Evolutionary conservation across 2,797 vertebrate genomes (phyloP), one percentile per base, ranked within the genome.

Genomic region (Smutsia gigantea): DNA sequence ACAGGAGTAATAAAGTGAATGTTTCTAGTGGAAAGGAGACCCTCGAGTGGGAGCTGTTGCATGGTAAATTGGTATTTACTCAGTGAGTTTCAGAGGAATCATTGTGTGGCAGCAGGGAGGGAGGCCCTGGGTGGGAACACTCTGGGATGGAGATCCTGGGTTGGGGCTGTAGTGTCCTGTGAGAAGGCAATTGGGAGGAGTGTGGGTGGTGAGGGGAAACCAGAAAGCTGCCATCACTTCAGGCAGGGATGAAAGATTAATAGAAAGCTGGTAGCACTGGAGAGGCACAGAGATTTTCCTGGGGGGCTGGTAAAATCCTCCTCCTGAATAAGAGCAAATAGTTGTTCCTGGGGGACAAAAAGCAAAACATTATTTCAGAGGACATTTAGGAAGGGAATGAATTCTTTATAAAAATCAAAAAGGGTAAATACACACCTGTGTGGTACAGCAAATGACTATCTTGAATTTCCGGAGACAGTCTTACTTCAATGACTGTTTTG

Each of bases 351-450:
- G 25, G 34, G 29, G 3, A 7, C 21, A 11, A 21, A 34, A 68
- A 37, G 14, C 18, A n/a, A 83, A 64, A 51, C 63, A 13, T 23
- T 7, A 46, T 69, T 31, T 25, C 53, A 83, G n/a, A 81, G 49
- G 37, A 69, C 42, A 37, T 85, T 82, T 59, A 77, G 25, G 31
- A 68, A 83, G 34, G 9, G 77, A 57, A 74, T 63, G 13, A 77
- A 74, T 79, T 93, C 42, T 71, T 85, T 19, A 34, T 74, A 55
- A 61, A 94, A 75, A n/a, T 42, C 4, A 51, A 63, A 72, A 87
- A 49, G 64, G 59, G 7, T 3, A 37, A 31, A 59, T 15, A 1
- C 2, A 5, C 11, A 14, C 61, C 25, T 69, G 1, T 34, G 25
- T 34, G 2, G 61, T 90, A 19, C 7, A 79, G 42, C 31, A 29